These are phyloP conservation scores for Macroramphosus scolopax DNA, from an alignment of 2,797 vertebrate species.

Conservation along the genomic window DNA sequence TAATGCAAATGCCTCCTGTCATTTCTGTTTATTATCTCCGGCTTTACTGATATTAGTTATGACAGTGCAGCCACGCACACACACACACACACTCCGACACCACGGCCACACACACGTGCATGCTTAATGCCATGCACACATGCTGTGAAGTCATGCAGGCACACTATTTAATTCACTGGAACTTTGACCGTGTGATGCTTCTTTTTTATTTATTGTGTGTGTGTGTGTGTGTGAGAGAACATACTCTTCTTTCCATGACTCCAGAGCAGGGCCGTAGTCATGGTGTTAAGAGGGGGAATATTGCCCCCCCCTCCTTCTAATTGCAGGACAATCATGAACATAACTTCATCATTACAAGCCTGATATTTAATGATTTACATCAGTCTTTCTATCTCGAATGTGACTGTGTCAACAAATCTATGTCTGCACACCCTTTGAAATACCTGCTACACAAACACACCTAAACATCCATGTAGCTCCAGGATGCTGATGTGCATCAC, in stretches of 20 bases:
- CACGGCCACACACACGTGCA: constrained; percentile 1
- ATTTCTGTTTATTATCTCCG: constrained; percentile 50
- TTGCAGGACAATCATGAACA: too few relatives aligned
- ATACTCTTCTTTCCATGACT: too few relatives aligned
- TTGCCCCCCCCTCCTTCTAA: too few relatives aligned
- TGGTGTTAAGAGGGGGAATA: too few relatives aligned
- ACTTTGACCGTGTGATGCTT: constrained; percentile 6
- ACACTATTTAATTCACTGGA: constrained; percentile 17
- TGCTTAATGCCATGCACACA: constrained; percentile 20
- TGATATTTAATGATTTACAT: too few relatives aligned
- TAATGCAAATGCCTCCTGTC: constrained; percentile 65
- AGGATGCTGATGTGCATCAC: constrained; percentile 30
- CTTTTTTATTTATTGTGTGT: too few relatives aligned
- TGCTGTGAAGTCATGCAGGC: constrained; percentile 19
- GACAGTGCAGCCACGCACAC: constrained; percentile 35
- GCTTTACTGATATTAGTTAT: constrained; percentile 56
- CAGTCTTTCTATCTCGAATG: too few relatives aligned
- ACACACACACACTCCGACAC: constrained; percentile 7
- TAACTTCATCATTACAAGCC: too few relatives aligned
- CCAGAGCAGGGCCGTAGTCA: too few relatives aligned
- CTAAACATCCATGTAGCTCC: constrained; percentile 4
- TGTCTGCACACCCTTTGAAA: not conserved
- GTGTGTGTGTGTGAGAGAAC: too few relatives aligned
- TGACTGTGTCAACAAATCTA: constrained; percentile 4
- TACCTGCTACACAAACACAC: constrained; percentile 12